Percentiles rank a stretch among this genome's conserved stretches.
Evolutionary conservation across 2,113 vertebrate genomes (phyloP).

Genomic region (Malurus cyaneus): DNA sequence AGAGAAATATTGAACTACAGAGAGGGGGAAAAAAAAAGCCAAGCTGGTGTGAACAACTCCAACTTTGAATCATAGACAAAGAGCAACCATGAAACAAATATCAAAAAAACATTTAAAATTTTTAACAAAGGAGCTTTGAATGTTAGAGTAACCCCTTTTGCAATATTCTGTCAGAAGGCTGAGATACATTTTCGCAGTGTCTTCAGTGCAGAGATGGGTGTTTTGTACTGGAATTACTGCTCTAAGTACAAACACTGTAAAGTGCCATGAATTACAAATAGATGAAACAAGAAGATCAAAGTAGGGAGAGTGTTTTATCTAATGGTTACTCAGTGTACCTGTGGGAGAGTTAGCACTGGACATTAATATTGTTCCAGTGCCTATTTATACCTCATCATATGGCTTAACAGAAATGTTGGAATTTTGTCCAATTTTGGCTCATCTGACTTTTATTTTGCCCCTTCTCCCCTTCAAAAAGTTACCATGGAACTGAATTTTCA

Average conservation of each 20-base stretch:
- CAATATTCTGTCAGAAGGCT: background rate
- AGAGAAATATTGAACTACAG: background rate
- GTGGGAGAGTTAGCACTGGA: background rate
- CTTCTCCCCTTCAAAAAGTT: background rate
- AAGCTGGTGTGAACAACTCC: background rate
- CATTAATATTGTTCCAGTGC: background rate
- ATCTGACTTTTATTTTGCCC: background rate
- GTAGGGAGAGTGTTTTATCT: background rate
- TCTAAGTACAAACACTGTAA: background rate
- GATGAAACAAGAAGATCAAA: background rate
- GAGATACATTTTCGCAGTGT: background rate
- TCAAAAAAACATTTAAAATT: background rate
- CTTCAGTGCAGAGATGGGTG: background rate
- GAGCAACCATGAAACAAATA: background rate
- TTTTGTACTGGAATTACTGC: background rate
- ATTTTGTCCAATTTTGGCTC: background rate
- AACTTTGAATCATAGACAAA: background rate
- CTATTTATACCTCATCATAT: background rate
- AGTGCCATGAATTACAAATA: background rate
- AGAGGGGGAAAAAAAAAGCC: accelerated
- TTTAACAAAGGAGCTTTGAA: background rate
- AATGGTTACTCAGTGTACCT: background rate
- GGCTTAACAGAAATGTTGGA: background rate
- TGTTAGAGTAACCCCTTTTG: background rate
- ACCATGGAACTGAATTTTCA: background rate